These are phyloP conservation scores for Drosophila grimshawi DNA, from an alignment of 1,140 invertebrate genomes.

Conservation along the genomic window DNA sequence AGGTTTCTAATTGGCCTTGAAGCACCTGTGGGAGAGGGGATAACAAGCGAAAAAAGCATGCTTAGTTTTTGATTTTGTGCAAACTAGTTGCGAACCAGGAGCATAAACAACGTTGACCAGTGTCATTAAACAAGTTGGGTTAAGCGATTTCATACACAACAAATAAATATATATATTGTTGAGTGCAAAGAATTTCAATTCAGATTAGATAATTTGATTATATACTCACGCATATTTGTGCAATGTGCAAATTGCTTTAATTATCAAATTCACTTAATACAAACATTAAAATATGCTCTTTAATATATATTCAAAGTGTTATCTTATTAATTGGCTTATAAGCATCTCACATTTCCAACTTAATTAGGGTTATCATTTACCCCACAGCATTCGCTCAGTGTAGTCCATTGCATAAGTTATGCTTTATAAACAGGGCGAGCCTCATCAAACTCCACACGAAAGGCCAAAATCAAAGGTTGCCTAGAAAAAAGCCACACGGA, in stretches of 20 bases:
- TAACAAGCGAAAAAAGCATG: conserved; percentile 19
- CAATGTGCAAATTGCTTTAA: no score
- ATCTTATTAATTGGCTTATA: neutral
- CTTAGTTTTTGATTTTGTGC: neutral
- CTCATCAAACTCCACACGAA: conserved; percentile 52
- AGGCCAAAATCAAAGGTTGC: conserved; percentile 68
- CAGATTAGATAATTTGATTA: no score
- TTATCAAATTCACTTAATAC: no score
- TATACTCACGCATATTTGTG: no score
- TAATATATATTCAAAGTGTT: neutral
- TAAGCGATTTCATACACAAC: no score
- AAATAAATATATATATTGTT: no score
- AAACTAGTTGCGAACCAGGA: neutral
- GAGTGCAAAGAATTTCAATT: no score
- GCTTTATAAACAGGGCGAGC: conserved; percentile 42
- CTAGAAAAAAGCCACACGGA: conserved; percentile 31
- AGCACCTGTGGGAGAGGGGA: conserved; percentile 18
- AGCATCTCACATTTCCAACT: neutral
- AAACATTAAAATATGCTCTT: neutral
- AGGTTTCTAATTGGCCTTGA: conserved; percentile 67
- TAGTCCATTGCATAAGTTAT: conserved; percentile 54
- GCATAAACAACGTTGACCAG: neutral
- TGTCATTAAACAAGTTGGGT: neutral
- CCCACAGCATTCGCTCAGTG: conserved; percentile 29
- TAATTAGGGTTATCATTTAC: neutral